Base-by-base conservation (phyloP, 92 coral and sea anemone genomes). In the Metridium senile region DNA sequence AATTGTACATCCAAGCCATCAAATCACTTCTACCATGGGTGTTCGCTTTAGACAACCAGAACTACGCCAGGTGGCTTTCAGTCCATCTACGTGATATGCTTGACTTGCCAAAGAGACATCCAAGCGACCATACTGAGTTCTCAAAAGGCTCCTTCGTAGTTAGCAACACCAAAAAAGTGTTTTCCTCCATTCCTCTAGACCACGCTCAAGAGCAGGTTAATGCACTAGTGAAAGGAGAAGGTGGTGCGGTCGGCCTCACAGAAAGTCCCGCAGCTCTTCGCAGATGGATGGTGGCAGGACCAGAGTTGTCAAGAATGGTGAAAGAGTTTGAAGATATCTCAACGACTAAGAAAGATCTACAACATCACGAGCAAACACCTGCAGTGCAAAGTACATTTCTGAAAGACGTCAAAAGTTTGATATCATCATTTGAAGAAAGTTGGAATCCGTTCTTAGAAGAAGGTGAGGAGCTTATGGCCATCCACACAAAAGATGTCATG, bases 211-310 rank as follows among this genome's bases (percentile, higher is more conserved):
- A 89, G 31, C 93, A 81, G 32, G 83, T 53, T 33, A 89, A 89
- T 77, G 87, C 89, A 65, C 58, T 71, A 19, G 68, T 84, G 23
- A 89, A 89, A 76, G 89, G 93, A 19, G 89, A 84, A n/a, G 93
- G 89, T 30, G 87, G 84, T 26, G 87, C 89, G 26, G 85, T 84
- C 46, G 84, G 89, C 34, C 93, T 84, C 19, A 88, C 86, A 0
- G 89, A 88, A 20, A n/a, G n/a, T n/a, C n/a, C n/a, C n/a, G n/a
- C n/a, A n/a, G n/a, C n/a, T n/a, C n/a, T n/a, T n/a, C n/a, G n/a
- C n/a, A 35, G 81, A 52, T 82, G 81, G 81, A 82, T 82, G 81
- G 59, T 66, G 26, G 81, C 61, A 11, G 72, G 76, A 19, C 81
- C 76, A 27, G 86, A 82, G 54, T 18, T 82, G n/a, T 66, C 86